phyloP scores from a whole-genome alignment of 2,797 vertebrate species.

The Semaprochilodus insignis region DNA sequence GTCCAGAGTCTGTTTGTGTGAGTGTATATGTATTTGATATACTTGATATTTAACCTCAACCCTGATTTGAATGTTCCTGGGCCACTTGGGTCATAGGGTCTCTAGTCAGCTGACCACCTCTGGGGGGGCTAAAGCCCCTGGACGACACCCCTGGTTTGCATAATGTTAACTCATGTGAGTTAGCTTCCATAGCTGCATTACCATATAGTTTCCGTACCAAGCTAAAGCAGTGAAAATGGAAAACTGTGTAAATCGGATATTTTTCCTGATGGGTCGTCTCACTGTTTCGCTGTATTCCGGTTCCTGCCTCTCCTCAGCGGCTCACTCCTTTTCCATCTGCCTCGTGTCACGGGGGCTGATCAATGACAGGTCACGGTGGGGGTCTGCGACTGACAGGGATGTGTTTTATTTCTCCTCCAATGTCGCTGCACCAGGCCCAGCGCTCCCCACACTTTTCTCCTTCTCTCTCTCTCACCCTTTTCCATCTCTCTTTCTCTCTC shows the following conservation, averaged over 20 bases:
- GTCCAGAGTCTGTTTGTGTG: too few species aligned
- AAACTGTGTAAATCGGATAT: not conserved
- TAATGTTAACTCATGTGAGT: too few species aligned
- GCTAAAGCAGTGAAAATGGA: too few species aligned
- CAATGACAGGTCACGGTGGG: slow-evolving; percentile 51
- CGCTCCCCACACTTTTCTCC: slow-evolving; percentile 15
- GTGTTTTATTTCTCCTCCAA: slow-evolving; percentile 53
- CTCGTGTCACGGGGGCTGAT: slow-evolving; percentile 51
- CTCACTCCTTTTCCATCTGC: slow-evolving; percentile 40
- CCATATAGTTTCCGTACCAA: too few species aligned
- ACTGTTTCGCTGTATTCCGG: not conserved
- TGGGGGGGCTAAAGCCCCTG: too few species aligned
- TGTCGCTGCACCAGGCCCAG: slow-evolving; percentile 18
- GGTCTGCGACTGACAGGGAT: slow-evolving; percentile 47
- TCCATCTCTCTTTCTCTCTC: slow-evolving; percentile 6
- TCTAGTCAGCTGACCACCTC: too few species aligned
- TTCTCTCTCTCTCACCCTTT: not conserved
- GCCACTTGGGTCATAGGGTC: too few species aligned
- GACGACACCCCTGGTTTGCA: too few species aligned
- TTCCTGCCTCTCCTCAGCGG: slow-evolving; percentile 18
- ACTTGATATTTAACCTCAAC: too few species aligned
- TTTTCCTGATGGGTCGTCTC: not conserved
- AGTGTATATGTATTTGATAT: too few species aligned
- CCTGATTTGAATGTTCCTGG: too few species aligned
- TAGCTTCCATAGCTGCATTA: too few species aligned